Evolutionary conservation across 2,113 vertebrate genomes (phyloP).

Genomic region (Siniperca chuatsi): DNA sequence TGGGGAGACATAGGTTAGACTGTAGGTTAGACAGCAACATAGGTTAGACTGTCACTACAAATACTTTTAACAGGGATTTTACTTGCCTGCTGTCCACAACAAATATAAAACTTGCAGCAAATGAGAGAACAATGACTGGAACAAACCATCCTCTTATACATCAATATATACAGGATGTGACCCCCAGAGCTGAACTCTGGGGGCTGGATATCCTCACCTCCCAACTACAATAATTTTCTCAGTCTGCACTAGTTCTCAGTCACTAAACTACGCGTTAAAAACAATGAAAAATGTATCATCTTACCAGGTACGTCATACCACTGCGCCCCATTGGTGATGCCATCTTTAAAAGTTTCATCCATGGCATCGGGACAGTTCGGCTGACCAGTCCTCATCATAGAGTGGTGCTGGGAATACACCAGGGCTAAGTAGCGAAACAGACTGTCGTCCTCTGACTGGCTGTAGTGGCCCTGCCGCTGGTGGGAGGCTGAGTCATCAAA

Average conservation of each 20-base stretch:
- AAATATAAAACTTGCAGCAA: background rate
- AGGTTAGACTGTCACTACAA: background rate
- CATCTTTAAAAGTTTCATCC: slow-evolving; percentile 89
- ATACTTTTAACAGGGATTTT: background rate
- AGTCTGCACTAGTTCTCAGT: no score
- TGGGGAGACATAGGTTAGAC: background rate
- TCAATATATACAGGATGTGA: background rate
- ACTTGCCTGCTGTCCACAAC: background rate
- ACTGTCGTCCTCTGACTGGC: slow-evolving; percentile 90
- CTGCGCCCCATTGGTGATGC: slow-evolving; percentile 94
- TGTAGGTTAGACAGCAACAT: background rate
- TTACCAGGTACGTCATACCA: slow-evolving; percentile 97
- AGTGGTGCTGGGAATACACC: slow-evolving; percentile 91
- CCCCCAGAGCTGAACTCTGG: background rate
- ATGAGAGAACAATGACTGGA: background rate
- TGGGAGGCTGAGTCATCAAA: slow-evolving; percentile 93
- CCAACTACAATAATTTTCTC: background rate
- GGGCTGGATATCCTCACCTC: background rate
- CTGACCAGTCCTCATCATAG: slow-evolving; percentile 92
- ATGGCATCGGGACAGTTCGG: slow-evolving; percentile 87
- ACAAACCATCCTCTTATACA: background rate
- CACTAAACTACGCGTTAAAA: background rate
- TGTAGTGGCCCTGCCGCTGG: slow-evolving; percentile 85
- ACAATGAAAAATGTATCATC: slow-evolving; percentile 22
- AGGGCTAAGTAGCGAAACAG: slow-evolving; percentile 92